phyloP scores from a whole-genome alignment of 2,797 vertebrate genomes.

The Enteromius paludinosus region DNA sequence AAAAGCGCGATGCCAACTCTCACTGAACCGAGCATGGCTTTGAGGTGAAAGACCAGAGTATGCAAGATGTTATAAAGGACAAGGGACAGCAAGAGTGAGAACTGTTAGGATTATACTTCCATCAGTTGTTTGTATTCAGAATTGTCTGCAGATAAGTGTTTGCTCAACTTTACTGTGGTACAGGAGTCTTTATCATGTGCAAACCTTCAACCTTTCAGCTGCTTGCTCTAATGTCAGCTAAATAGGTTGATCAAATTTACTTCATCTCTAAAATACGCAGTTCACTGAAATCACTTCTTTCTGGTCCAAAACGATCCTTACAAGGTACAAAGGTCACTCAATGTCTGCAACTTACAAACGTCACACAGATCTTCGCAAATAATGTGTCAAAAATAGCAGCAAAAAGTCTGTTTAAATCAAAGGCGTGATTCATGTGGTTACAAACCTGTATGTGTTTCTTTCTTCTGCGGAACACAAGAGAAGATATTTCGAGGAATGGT shows the following conservation, averaged over 20 bases:
- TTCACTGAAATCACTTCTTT: background rate
- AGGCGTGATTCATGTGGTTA: background rate
- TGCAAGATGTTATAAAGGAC: background rate
- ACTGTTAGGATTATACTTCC: slow-evolving; percentile 31
- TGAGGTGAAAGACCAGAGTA: background rate
- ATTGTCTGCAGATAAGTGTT: background rate
- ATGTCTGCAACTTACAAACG: background rate
- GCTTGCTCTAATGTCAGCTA: background rate
- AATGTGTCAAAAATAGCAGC: background rate
- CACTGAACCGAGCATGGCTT: background rate
- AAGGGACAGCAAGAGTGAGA: background rate
- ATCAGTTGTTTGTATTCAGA: slow-evolving; percentile 42
- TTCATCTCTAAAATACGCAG: background rate
- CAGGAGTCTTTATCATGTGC: background rate
- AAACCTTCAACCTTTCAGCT: background rate
- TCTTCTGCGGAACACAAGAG: too few relatives aligned
- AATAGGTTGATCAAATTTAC: background rate
- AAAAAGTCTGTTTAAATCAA: background rate
- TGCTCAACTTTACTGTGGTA: background rate
- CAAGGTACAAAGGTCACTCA: background rate
- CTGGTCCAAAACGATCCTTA: background rate
- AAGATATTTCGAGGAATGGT: background rate
- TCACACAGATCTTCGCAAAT: background rate
- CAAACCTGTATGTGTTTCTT: background rate
- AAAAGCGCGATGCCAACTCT: background rate